These are phyloP conservation scores for Lepidurus apus DNA, from an alignment of 1,140 invertebrate species.

Conservation along the genomic window DNA sequence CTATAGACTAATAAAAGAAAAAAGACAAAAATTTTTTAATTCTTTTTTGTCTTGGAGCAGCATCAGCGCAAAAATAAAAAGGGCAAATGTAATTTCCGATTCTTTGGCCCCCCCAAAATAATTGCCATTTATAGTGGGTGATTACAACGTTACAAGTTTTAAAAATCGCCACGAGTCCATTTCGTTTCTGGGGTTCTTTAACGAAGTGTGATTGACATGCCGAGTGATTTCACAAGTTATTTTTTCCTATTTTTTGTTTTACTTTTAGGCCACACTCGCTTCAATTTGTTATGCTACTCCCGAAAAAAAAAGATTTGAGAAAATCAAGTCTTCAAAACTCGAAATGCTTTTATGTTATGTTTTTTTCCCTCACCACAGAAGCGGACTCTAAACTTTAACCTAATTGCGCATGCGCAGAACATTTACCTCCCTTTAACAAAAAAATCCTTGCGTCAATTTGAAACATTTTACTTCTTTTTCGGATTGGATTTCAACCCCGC, in stretches of 20 bases:
- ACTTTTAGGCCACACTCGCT: not conserved
- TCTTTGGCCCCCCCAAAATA: not conserved
- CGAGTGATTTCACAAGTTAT: not conserved
- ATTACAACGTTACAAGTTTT: constrained; percentile 22
- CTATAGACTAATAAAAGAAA: not conserved
- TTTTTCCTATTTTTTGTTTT: not conserved
- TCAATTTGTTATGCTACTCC: not conserved
- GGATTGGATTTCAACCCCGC: constrained; percentile 2
- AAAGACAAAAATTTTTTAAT: not conserved
- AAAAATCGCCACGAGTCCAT: constrained; percentile 8
- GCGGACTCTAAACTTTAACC: too few relatives aligned
- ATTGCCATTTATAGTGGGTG: constrained; percentile 6
- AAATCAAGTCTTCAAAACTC: not conserved
- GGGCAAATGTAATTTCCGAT: not conserved
- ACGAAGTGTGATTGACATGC: not conserved
- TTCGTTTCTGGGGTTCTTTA: not conserved
- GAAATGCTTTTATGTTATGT: not conserved
- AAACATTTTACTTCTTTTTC: not conserved
- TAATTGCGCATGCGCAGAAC: too few relatives aligned
- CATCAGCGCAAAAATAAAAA: not conserved
- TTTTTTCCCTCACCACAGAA: not conserved
- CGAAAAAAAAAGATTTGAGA: not conserved
- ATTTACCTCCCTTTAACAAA: not conserved
- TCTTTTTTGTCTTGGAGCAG: not conserved
- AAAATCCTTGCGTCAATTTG: not conserved